A percentile compares a stretch with the other conserved stretches of the same genome.
Conservation (phyloP, 2,797 vertebrate species). For the Ctenopoma multispine region DNA sequence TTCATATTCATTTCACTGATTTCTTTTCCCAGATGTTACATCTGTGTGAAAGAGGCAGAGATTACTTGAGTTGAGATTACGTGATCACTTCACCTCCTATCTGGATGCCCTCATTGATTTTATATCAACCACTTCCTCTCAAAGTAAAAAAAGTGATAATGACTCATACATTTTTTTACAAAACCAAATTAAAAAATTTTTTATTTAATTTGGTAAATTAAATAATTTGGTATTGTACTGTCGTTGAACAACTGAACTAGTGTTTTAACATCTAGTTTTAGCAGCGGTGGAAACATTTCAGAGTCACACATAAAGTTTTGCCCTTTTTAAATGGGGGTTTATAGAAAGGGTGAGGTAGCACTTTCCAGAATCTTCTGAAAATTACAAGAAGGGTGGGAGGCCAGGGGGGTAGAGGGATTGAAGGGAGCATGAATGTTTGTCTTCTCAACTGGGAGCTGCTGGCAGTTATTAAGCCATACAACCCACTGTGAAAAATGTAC, state of each 20-base stretch:
- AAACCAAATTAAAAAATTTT: too few species aligned
- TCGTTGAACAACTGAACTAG: conserved; percentile 24
- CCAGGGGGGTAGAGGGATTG: conserved; percentile 30
- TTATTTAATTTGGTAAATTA: conserved; percentile 15
- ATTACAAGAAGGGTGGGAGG: conserved; percentile 61
- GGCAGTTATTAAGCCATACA: conserved; percentile 66
- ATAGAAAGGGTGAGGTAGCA: conserved; percentile 78
- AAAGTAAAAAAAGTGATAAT: conserved; percentile 35
- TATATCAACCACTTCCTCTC: conserved; percentile 25
- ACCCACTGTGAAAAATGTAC: conserved; percentile 54
- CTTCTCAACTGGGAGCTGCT: conserved; percentile 59
- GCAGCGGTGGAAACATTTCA: conserved; percentile 57
- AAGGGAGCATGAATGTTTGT: conserved; percentile 52
- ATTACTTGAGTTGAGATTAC: conserved; percentile 3
- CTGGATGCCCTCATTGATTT: conserved; percentile 15
- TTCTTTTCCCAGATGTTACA: conserved; percentile 65
- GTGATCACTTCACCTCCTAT: conserved; percentile 8
- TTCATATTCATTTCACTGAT: conserved; percentile 60
- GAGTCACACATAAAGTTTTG: conserved; percentile 46
- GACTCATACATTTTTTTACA: conserved; percentile 28
- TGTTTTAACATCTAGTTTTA: conserved; percentile 33
- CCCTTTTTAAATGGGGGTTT: conserved; percentile 53
- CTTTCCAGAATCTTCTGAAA: conserved; percentile 76
- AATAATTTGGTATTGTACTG: background rate
- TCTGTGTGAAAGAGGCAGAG: conserved; percentile 24